A percentile compares a stretch with the other conserved stretches of the same genome.
These are phyloP conservation scores for Acipenser transmontanus DNA, from an alignment of 2,797 vertebrate species.

Conservation along the genomic window DNA sequence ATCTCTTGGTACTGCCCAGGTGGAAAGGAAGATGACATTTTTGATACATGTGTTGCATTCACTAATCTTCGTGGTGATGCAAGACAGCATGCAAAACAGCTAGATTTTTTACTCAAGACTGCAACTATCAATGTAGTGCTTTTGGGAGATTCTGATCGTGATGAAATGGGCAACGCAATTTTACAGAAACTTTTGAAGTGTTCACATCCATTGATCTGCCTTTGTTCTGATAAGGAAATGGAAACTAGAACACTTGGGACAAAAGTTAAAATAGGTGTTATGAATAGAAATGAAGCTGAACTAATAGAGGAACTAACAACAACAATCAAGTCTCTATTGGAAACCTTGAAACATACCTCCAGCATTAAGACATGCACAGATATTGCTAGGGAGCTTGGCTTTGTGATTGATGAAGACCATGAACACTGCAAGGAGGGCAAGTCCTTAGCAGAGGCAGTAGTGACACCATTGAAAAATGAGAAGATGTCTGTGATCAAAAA, in stretches of 20 bases:
- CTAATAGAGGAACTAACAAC: slow-evolving; percentile 35
- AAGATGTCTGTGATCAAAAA: slow-evolving; percentile 45
- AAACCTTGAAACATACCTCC: slow-evolving; percentile 10
- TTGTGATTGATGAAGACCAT: slow-evolving; percentile 50
- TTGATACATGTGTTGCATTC: slow-evolving; percentile 36
- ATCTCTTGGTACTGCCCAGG: slow-evolving; percentile 37
- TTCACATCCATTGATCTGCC: no score
- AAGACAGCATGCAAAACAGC: slow-evolving; percentile 25
- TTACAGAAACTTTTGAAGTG: slow-evolving; percentile 26
- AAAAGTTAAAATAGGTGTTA: slow-evolving; percentile 46
- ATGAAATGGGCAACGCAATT: slow-evolving; percentile 11
- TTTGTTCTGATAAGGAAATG: no score
- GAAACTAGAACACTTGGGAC: no score
- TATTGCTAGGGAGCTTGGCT: slow-evolving; percentile 23
- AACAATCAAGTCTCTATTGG: slow-evolving; percentile 29
- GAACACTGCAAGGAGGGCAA: slow-evolving; percentile 40
- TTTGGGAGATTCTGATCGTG: slow-evolving; percentile 12
- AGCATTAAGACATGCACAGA: slow-evolving; percentile 31
- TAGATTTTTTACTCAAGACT: slow-evolving; percentile 30
- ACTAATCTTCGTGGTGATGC: slow-evolving; percentile 41
- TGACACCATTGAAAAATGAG: slow-evolving; percentile 25
- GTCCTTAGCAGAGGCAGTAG: slow-evolving; percentile 28
- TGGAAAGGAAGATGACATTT: slow-evolving; percentile 21
- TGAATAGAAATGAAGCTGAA: slow-evolving; percentile 47
- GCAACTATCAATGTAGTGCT: slow-evolving; percentile 35